Conservation (phyloP, 2,113 vertebrate genomes). For the Calyptomena viridis region DNA sequence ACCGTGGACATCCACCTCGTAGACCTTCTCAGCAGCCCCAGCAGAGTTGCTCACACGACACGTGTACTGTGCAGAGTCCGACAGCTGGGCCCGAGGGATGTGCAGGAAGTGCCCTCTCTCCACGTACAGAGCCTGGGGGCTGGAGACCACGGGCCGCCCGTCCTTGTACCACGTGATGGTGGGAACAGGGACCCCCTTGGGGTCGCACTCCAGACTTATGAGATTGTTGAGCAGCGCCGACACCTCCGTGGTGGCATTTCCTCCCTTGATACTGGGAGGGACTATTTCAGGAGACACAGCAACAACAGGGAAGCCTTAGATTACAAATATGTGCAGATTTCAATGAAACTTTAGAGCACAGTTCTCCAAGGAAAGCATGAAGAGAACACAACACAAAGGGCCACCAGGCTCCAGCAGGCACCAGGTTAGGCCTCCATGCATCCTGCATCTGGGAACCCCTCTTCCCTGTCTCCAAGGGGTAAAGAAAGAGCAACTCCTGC, state of each 20-base stretch:
- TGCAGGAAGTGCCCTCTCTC: slow-evolving; percentile 89
- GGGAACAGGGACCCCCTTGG: slow-evolving; percentile 88
- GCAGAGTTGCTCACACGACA: slow-evolving; percentile 83
- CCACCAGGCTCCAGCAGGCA: neutral
- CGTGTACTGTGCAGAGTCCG: slow-evolving; percentile 83
- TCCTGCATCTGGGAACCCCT: neutral
- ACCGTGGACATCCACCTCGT: slow-evolving; percentile 88
- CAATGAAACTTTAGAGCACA: neutral
- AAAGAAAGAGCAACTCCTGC: neutral
- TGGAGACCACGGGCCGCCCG: slow-evolving; percentile 75
- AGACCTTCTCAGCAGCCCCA: slow-evolving; percentile 84
- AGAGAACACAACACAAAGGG: neutral
- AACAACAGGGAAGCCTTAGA: neutral
- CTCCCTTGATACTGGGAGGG: slow-evolving; percentile 91
- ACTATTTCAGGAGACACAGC: slow-evolving; percentile 73
- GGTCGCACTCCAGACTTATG: slow-evolving; percentile 88
- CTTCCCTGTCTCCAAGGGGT: neutral
- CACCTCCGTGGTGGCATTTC: slow-evolving; percentile 83
- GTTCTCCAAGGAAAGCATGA: neutral
- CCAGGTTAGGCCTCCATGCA: neutral
- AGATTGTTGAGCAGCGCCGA: slow-evolving; percentile 77
- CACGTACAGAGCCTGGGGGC: slow-evolving; percentile 79
- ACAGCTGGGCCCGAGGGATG: slow-evolving; percentile 80
- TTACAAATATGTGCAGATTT: neutral
- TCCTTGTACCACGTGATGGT: slow-evolving; percentile 88